A percentile compares a stretch with the other conserved stretches of the same genome.
Conservation (phyloP, 2,113 vertebrate species). For the Zingel zingel region DNA sequence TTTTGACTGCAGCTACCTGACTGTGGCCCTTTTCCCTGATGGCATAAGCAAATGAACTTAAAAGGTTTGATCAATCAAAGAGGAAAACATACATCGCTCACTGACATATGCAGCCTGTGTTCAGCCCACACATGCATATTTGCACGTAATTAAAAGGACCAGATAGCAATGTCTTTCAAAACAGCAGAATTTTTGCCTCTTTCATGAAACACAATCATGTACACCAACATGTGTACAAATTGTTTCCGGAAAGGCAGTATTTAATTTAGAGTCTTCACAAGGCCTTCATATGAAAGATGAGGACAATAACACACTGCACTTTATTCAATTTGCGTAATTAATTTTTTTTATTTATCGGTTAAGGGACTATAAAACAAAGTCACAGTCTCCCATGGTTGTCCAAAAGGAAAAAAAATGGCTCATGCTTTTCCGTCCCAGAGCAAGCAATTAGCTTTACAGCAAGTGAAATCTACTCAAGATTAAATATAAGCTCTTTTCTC, state of each 20-base stretch:
- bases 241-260: neutral
- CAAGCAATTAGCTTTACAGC: slow-evolving; percentile 12
- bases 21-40: neutral
- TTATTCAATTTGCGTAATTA: slow-evolving; percentile 64
- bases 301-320: slow-evolving; percentile 46
- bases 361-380: slow-evolving; percentile 43
- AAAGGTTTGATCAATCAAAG: slow-evolving; percentile 66
- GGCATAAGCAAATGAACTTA: slow-evolving; percentile 53
- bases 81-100: slow-evolving; percentile 39
- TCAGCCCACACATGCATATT: slow-evolving; percentile 27
- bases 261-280: slow-evolving; percentile 2
- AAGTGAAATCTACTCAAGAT: neutral
- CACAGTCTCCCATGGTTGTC: slow-evolving; percentile 20
- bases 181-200: neutral
- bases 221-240: neutral
- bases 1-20: slow-evolving; percentile 9
- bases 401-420: slow-evolving; percentile 33
- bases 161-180: slow-evolving; percentile 3
- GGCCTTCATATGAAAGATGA: slow-evolving; percentile 42
- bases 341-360: slow-evolving; percentile 59
- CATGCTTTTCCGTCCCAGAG: neutral
- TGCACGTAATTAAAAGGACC: slow-evolving; percentile 14
- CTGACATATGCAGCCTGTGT: neutral
- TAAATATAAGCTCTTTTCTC: neutral
- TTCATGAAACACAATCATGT: neutral